Evolutionary conservation across 2,888 invertebrate species (phyloP).

Genomic region (Chalcis sispes): DNA sequence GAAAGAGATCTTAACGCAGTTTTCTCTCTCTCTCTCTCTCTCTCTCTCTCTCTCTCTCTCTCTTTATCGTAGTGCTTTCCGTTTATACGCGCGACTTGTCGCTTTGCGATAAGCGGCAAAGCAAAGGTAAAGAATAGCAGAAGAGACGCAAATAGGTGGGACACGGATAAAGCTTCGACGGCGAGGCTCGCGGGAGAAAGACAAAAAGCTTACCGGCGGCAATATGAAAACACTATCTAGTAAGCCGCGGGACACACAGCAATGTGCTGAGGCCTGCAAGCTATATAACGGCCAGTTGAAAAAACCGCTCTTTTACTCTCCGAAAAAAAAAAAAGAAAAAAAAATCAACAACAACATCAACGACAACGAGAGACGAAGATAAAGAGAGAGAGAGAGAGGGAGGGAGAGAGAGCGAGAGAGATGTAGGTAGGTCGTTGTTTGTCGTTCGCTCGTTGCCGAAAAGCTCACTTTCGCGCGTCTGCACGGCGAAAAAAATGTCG

Average conservation of each 20-base stretch:
- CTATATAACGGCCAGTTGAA: constrained; percentile 56
- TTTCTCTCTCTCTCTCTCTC: background rate
- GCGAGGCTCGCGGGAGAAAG: constrained; percentile 22
- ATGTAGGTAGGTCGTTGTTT: constrained; percentile 41
- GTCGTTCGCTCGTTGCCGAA: constrained; percentile 45
- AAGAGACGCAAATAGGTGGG: background rate
- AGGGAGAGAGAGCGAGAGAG: constrained; percentile 4
- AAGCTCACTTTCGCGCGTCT: constrained; percentile 43
- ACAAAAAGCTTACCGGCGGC: constrained; percentile 58
- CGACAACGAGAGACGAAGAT: background rate
- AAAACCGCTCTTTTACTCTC: constrained; percentile 30
- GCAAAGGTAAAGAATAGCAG: background rate
- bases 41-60: no score
- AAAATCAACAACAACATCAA: constrained; percentile 29
- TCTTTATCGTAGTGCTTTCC: no score
- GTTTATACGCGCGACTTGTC: background rate
- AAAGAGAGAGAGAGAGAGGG: constrained; percentile 11
- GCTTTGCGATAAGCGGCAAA: background rate
- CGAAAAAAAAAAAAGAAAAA: constrained; percentile 37
- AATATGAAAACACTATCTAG: constrained; percentile 75
- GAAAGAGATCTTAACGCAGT: background rate
- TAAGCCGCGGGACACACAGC: constrained; percentile 74
- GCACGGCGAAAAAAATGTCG: constrained; percentile 36
- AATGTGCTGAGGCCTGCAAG: constrained; percentile 74
- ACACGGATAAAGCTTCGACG: constrained; percentile 5